phyloP scores from a whole-genome alignment of 2,113 vertebrate genomes.

The Emydura subglobosa region DNA sequence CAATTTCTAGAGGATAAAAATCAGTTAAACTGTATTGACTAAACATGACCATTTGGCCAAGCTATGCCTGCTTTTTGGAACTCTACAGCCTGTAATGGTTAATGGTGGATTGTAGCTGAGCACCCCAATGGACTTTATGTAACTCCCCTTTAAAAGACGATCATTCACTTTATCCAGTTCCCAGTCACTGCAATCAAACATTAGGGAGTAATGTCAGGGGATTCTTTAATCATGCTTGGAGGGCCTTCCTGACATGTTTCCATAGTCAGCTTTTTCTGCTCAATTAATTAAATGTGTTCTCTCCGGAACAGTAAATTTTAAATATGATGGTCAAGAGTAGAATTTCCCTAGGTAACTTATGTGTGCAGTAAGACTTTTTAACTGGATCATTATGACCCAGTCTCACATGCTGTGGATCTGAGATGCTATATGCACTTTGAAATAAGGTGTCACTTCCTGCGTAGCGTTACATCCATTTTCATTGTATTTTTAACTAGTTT shows the following conservation, averaged over 20 bases:
- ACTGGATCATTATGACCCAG: not conserved
- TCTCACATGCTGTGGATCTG: not conserved
- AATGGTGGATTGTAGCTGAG: not conserved
- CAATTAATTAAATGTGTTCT: not conserved
- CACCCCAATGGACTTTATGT: not conserved
- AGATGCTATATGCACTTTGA: not conserved
- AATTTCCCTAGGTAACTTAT: not conserved
- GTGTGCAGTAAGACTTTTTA: not conserved
- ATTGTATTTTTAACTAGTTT: not conserved
- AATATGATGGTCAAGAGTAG: not conserved
- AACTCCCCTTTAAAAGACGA: not conserved
- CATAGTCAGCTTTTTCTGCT: not conserved
- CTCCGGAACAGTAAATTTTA: not conserved
- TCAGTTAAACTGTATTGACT: not conserved
- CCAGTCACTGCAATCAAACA: not conserved
- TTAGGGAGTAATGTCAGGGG: not conserved
- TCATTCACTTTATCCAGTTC: not conserved
- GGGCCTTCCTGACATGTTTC: not conserved
- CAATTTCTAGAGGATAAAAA: not conserved
- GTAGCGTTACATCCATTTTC: not conserved
- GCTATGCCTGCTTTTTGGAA: not conserved
- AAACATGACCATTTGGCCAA: not conserved
- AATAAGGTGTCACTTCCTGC: not conserved
- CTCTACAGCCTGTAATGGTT: not conserved
- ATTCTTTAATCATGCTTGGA: not conserved